A percentile compares a stretch with the other conserved stretches of the same genome.
These are phyloP conservation scores for Seriola rivoliana DNA, from an alignment of 2,113 vertebrate genomes.

Conservation along the genomic window DNA sequence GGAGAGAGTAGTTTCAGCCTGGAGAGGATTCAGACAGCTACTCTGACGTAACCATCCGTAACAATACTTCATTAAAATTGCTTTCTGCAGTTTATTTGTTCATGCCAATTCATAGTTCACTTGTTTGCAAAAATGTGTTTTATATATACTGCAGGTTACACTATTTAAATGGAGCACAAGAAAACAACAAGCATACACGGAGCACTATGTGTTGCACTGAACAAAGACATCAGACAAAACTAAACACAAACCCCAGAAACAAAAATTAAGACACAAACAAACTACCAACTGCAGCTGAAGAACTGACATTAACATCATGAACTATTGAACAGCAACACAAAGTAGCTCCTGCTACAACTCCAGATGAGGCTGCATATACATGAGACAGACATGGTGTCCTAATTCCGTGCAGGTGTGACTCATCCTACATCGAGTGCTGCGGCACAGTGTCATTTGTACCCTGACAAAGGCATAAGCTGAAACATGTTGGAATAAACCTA, in stretches of 20 bases:
- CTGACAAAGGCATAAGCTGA: neutral
- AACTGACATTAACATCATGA: neutral
- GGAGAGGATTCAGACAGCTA: constrained; percentile 4
- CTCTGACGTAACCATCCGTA: neutral
- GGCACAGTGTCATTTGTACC: neutral
- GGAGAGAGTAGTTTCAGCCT: neutral
- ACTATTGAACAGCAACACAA: neutral
- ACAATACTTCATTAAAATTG: constrained; percentile 22
- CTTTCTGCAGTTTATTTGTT: constrained; percentile 9
- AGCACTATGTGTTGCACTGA: neutral
- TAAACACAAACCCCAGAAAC: neutral
- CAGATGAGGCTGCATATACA: constrained; percentile 18
- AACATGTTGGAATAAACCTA: neutral
- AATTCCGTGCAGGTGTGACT: constrained; percentile 24
- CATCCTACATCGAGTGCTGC: neutral
- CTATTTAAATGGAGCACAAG: neutral
- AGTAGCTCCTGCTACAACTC: neutral
- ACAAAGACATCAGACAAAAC: neutral
- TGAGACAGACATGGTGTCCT: neutral
- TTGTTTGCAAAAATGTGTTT: constrained; percentile 9
- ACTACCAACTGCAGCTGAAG: neutral
- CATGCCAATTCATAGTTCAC: neutral
- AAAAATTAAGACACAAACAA: neutral
- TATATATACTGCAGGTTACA: neutral
- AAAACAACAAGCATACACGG: neutral